Conservation (phyloP, 2,888 invertebrate species). For the Dolichomitus sp. region DNA sequence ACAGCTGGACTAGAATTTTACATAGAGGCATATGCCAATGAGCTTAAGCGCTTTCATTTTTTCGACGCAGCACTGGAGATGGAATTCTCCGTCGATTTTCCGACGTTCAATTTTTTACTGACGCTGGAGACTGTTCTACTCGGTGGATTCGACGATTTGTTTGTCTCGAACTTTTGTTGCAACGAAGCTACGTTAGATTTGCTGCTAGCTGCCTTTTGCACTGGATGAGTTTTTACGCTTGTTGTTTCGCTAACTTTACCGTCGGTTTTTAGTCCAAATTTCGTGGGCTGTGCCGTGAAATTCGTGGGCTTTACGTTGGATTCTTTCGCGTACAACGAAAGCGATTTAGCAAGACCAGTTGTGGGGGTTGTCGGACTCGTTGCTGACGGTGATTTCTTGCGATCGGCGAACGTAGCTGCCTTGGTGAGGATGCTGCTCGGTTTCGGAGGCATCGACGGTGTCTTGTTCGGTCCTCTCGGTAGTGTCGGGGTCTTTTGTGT, state of each 20-base stretch:
- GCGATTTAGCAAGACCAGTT: conserved; percentile 67
- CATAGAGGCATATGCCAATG: conserved; percentile 56
- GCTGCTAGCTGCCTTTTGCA: conserved; percentile 85
- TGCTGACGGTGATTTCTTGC: conserved; percentile 76
- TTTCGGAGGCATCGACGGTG: conserved; percentile 86
- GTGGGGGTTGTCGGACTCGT: conserved; percentile 72
- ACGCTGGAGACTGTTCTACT: conserved; percentile 71
- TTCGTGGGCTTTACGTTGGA: conserved; percentile 42
- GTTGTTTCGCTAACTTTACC: conserved; percentile 52
- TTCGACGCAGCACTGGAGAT: conserved; percentile 59
- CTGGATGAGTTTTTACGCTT: conserved; percentile 71
- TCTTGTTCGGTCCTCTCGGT: conserved; percentile 79
- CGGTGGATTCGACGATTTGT: conserved; percentile 72
- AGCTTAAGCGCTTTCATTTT: conserved; percentile 65
- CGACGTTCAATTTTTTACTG: conserved; percentile 70
- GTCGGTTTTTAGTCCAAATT: conserved; percentile 37
- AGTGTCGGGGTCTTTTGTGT: conserved; percentile 83
- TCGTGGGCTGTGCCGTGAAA: conserved; percentile 42
- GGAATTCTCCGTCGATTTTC: conserved; percentile 70
- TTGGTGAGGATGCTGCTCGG: conserved; percentile 86
- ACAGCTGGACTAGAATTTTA: conserved; percentile 65
- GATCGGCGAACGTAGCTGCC: conserved; percentile 83
- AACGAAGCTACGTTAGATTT: conserved; percentile 92
- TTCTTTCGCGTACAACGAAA: conserved; percentile 60
- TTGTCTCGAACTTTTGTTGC: conserved; percentile 93